phyloP scores from a whole-genome alignment of 2,113 vertebrate species.

The Serinus canaria region DNA sequence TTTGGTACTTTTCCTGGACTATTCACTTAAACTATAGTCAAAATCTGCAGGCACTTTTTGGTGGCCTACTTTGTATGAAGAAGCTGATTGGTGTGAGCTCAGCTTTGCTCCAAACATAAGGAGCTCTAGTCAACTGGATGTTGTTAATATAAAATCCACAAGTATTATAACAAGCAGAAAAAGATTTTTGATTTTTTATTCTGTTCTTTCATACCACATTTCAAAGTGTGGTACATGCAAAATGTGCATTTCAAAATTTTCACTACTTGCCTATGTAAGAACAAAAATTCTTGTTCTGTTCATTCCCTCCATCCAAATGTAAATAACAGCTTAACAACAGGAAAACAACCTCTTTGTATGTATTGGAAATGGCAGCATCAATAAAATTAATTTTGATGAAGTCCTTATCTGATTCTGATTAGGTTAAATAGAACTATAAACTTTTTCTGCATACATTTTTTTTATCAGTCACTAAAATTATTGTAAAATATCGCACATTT shows the following conservation, averaged over 20 bases:
- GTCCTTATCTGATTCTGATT: background rate
- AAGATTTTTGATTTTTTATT: background rate
- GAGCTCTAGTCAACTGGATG: background rate
- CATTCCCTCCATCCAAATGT: background rate
- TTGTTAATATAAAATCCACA: background rate
- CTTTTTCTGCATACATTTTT: background rate
- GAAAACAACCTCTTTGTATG: background rate
- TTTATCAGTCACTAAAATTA: background rate
- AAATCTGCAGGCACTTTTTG: background rate
- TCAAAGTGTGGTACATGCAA: background rate
- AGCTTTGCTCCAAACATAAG: background rate
- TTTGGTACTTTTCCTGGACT: background rate
- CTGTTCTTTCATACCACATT: background rate
- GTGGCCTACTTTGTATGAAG: background rate
- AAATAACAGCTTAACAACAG: background rate
- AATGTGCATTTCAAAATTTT: background rate
- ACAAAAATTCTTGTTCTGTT: background rate
- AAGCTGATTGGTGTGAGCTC: background rate
- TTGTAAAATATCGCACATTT: background rate
- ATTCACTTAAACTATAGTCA: background rate
- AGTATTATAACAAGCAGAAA: background rate
- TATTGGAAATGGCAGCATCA: background rate
- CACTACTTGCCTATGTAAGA: background rate
- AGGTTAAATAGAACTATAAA: background rate
- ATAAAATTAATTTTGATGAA: background rate